phyloP scores from a whole-genome alignment of 2,113 vertebrate species.

The Ia io region DNA sequence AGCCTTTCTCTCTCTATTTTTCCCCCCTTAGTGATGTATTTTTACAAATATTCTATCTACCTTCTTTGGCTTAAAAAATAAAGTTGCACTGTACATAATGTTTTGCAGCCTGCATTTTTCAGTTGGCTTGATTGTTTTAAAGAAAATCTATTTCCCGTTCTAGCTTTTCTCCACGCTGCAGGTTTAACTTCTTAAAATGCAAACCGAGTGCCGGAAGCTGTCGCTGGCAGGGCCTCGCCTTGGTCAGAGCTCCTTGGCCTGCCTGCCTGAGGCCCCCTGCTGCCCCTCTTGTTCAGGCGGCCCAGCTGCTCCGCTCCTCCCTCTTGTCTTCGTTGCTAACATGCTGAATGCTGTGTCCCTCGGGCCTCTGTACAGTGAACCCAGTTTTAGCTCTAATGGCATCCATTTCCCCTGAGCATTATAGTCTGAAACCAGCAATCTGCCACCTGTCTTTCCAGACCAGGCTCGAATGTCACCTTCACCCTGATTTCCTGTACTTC shows the following conservation, averaged over 20 bases:
- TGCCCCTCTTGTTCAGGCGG: not conserved
- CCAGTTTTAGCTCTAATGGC: not conserved
- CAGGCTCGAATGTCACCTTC: not conserved
- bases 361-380: not conserved
- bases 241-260: not conserved
- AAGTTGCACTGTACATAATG: not conserved
- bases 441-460: not conserved
- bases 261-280: not conserved
- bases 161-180: not conserved
- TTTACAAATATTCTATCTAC: constrained; percentile 2
- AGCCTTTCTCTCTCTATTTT: not conserved
- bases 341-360: too few species aligned
- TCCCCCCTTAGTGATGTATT: not conserved
- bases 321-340: not conserved
- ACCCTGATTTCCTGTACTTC: not conserved
- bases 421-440: not conserved
- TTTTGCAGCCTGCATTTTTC: not conserved
- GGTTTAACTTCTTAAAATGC: not conserved
- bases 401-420: not conserved
- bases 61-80: not conserved
- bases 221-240: not conserved
- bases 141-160: not conserved
- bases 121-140: not conserved
- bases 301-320: not conserved
- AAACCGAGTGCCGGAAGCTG: not conserved